Evolutionary conservation across 2,888 invertebrate species (phyloP), one percentile per base, ranked within the genome.

Genomic region (Phlogophora meticulosa): DNA sequence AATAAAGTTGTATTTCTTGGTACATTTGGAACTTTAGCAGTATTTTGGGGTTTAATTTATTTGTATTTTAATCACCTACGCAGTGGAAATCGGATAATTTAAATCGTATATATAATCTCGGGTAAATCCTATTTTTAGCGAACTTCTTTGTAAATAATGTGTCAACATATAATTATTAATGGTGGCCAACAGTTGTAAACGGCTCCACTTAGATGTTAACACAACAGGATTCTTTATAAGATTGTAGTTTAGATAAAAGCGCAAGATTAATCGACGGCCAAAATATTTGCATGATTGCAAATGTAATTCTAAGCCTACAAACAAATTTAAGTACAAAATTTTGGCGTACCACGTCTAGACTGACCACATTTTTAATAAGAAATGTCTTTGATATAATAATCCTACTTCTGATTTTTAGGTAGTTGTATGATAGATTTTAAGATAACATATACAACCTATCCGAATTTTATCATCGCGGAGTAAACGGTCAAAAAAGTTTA

Each of bases 161-260:
- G 24, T 9, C 4, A 42, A 36, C 59, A 70, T 28, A 59, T 49
- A 11, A 49, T 36, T 11, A 49, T 42, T 4, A 28, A 58, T 66
- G 34, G 10, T 34, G 58, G 1, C 10, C n/a, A 36, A 45, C 11
- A 45, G 43, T 65, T 22, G 0, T 22, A 34, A 72, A 72, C 72
- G 20, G 32, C 0, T 24, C 63, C n/a, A 36, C 34, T 52, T 42
- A 52, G 24, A 72, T 48, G 13, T 43, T 43, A 38, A 38, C 17
- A 43, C 17, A 38, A 51, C 61, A 42, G 15, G 36, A 63, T 52
- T 72, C 0, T 1, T 34, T 28, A 7, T 36, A 2, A 15, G 15
- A 36, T 49, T 36, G 13, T 43, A 0, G 9, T 36, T 22, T 0
- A 22, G 32, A 45, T 38, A 71, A 13, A 3, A 2, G 9, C 11